Evolutionary conservation across 2,797 vertebrate genomes (phyloP), one percentile per base, ranked within the genome.

Genomic region (Sandelia bainsii): DNA sequence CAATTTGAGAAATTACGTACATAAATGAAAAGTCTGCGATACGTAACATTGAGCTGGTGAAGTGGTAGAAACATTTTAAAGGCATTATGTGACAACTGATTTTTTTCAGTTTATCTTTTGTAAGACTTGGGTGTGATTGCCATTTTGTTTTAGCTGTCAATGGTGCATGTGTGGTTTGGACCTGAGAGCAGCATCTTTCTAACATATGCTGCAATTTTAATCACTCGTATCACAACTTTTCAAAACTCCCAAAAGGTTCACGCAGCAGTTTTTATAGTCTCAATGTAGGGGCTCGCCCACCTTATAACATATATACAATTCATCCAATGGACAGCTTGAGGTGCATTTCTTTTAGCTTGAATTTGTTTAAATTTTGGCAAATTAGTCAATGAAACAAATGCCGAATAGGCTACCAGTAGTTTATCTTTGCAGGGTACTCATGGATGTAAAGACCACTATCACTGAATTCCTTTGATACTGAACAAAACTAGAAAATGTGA

Each of bases 41-140:
- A 49, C 0, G 58, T 53, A 69, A 81, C 16, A 34, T 52, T 72
- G 61, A 85, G 87, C 85, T 89, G 88, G 84, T 88, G 80, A 82
- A 69, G 70, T 56, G 74, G 64, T 85, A 82, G 46, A 84, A 79
- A 75, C 68, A 22, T 49, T 67, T 82, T 50, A 73, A 89, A 89
- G 88, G 84, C 87, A 87, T 87, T 83, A 68, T 76, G 84, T 88
- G 84, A 78, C 42, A 62, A 39, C 50, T 27, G 34, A 53, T 69
- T 54, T 52, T 37, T 67, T 2, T 58, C 52, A 11, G 62, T 72
- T 57, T n/a, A 50, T 17, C 29, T 52, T 62, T 53, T 59, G 27
- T 51, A 46, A 53, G 56, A 62, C 25, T 67, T 34, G 11, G 7
- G 45, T 49, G 51, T 52, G 57, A 61, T 51, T 71, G 29, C 14